Percentiles rank a stretch among this genome's conserved stretches.
Evolutionary conservation across 2,888 invertebrate genomes (phyloP).

Genomic region (Drosophila stalkeri): DNA sequence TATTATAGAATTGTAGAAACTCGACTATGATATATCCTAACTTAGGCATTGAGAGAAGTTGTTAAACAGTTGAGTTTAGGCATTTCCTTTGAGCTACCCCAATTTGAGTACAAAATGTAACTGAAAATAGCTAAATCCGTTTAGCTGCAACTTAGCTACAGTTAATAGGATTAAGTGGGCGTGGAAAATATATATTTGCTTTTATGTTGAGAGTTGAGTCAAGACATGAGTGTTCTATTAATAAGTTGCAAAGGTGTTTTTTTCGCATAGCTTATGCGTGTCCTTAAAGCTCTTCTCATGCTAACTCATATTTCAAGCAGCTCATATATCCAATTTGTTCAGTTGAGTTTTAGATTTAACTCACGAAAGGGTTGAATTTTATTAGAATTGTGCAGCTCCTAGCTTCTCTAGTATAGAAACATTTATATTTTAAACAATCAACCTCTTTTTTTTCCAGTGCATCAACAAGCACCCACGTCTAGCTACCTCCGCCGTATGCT

Average conservation of each 20-base stretch:
- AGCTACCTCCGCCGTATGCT: not conserved
- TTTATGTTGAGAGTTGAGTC: not conserved
- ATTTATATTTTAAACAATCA: not conserved
- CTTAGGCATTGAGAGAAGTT: not conserved
- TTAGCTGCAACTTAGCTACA: not conserved
- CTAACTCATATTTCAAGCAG: slow-evolving; percentile 5
- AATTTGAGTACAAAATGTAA: not conserved
- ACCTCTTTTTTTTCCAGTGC: not conserved
- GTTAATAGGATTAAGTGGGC: not conserved
- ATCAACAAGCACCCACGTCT: not conserved
- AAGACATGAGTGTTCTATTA: not conserved
- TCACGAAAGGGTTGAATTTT: not conserved
- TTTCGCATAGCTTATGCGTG: not conserved
- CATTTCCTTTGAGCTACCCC: not conserved
- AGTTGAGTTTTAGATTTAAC: not conserved
- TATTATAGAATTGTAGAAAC: not conserved
- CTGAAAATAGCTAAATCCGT: not conserved
- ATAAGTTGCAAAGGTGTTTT: not conserved
- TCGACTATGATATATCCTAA: not conserved
- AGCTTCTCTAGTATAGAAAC: not conserved
- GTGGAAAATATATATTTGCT: not conserved
- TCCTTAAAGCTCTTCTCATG: not conserved
- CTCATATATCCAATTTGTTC: slow-evolving; percentile 13
- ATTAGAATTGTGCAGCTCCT: not conserved
- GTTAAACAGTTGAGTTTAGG: not conserved